Evolutionary conservation across 1,140 invertebrate genomes (phyloP), one percentile per base, ranked within the genome.

Genomic region (Theocolax elegans): DNA sequence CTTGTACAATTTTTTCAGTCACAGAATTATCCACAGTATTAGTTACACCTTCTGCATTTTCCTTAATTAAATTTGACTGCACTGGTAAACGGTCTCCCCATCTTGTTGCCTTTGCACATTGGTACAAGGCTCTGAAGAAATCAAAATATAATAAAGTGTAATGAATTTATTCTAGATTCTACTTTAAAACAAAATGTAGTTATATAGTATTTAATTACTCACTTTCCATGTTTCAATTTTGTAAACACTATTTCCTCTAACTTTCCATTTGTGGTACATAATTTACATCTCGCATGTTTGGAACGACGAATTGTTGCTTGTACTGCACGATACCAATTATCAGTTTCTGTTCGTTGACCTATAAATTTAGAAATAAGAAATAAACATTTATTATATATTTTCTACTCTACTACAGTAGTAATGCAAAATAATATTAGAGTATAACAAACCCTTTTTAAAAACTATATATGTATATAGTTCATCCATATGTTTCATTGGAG

Each of bases 161-260:
- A 19, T 35, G 29, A 15, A 4, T 21, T 48, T 48, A 17, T 48
- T 8, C 19, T 48, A 48, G 71, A 67, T 62, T 53, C 13, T 48
- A 64, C 40, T 15, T 38, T 1, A 54, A 44, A 53, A 72, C 44
- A 62, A 10, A 74, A 67, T 60, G 58, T n/a, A 64, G 71, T 35
- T 48, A 73, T 66, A 54, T 63, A 53, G 76, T 72, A 69, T 66
- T 67, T 42, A 72, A 21, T 42, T 10, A 29, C 64, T 78, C 80
- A 91, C 91, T 89, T 91, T 84, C 92, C 91, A 78, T 94, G 88
- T 82, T 92, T 95, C 0, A 80, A 77, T 67, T 89, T 88, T 1
- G 94, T 93, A 75, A 96, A 91, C 73, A 93, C 90, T 3, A 93
- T 82, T 83, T 95, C 91, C 71, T 91, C 82, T n/a, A 97, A 81